Percentiles rank a stretch among this genome's conserved stretches.
Conservation (phyloP, 1,140 invertebrate species). For the Phortica variegata region DNA sequence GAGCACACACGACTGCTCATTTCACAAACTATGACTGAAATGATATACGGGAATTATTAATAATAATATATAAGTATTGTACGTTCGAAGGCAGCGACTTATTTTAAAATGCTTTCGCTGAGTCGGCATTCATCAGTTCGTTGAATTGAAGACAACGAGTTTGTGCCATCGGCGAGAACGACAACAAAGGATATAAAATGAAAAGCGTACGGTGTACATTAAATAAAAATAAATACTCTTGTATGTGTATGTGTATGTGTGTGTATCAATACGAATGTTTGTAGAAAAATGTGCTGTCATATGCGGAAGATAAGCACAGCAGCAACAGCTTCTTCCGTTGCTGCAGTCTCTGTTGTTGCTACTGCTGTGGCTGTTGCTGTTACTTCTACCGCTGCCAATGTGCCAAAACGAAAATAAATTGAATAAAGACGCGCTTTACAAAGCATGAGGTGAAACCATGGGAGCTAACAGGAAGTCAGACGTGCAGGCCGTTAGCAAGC, state of each 20-base stretch:
- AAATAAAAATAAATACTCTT: no score
- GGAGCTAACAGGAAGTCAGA: slow-evolving; percentile 2
- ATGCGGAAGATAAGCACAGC: background rate
- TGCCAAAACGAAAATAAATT: slow-evolving; percentile 24
- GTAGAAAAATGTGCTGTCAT: slow-evolving; percentile 15
- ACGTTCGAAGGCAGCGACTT: background rate
- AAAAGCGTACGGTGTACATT: no score
- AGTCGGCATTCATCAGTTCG: no score
- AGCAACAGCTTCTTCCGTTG: slow-evolving; percentile 5
- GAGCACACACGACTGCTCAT: background rate
- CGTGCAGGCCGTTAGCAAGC: slow-evolving; percentile 1
- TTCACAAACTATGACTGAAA: background rate
- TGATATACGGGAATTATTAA: slow-evolving; percentile 8
- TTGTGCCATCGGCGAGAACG: no score
- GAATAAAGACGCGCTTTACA: background rate
- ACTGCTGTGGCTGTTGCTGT: no score
- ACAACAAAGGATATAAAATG: no score
- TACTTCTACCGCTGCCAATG: background rate
- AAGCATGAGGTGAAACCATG: background rate
- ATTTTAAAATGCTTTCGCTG: background rate
- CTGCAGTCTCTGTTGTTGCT: no score
- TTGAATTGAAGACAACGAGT: no score
- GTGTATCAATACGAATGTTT: slow-evolving; percentile 8
- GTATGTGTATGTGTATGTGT: no score
- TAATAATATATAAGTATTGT: slow-evolving; percentile 4